Evolutionary conservation across 64 coral and sea anemone genomes (phyloP), one percentile per base, ranked within the genome.

Genomic region (Porites lutea): DNA sequence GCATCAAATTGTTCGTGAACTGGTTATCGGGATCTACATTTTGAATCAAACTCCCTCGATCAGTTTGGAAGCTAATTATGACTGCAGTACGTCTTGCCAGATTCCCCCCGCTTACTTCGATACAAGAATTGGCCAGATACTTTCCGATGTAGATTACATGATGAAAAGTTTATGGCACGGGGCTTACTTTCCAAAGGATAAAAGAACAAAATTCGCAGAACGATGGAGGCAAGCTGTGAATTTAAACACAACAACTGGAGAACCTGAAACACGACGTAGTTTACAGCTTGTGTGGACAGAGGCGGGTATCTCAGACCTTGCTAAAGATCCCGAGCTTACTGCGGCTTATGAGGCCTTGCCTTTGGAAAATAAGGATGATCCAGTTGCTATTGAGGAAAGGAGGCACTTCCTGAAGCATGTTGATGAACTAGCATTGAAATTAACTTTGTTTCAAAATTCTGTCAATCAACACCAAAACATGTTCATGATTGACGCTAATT

Each of bases 111-210:
- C 97, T 46, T 99, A 96, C 60, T 73, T 70, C 46, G 97, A 99
- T 71, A 99, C 97, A 13, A 91, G 97, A 74, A 92, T 99, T 43
- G 97, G 97, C 12, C 97, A 99, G 88, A 90, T 99, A 20, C 72
- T 99, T 70, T 77, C 86, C 51, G 83, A 99, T 71, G 97, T 99
- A 2, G 97, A 99, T 49, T 99, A 99, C 77, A 91, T 96, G 94
- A 99, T 99, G 91, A 99, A 99, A 46, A 99, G 97, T 66, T 88
- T 99, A 49, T 99, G 97, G 97, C 97, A 99, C 71, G 97, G 97
- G 10, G 94, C 97, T 66, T 99, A 96, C 79, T 99, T 99, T 60
- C 94, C 97, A 65, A 99, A 96, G 59, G 97, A 99, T 57, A 99
- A 99, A 84, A 78, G 97, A 86, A 89, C 94, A 43, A 99, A 99